Conservation (phyloP, 2,113 vertebrate genomes). For the Hymenochirus boettgeri region DNA sequence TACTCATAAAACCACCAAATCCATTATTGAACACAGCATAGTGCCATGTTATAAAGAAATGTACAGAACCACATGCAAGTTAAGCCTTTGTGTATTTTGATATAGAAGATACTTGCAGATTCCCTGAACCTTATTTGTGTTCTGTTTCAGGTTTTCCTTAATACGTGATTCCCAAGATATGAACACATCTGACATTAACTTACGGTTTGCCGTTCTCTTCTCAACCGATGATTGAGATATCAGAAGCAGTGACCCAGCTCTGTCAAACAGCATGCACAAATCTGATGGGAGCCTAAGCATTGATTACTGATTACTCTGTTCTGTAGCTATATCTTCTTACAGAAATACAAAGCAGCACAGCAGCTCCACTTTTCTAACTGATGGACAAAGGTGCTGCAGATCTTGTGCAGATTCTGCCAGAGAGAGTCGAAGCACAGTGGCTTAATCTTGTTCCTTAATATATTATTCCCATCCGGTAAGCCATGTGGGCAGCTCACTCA, state of each 20-base stretch:
- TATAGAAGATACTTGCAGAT: not conserved
- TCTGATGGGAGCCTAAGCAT: conserved; percentile 42
- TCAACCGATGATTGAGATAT: conserved; percentile 38
- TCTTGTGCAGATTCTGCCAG: not conserved
- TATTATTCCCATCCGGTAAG: conserved; percentile 31
- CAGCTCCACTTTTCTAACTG: conserved; percentile 20
- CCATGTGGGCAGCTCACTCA: conserved; percentile 26
- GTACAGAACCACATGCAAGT: conserved; percentile 1
- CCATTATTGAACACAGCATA: too few relatives aligned
- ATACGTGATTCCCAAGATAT: not conserved
- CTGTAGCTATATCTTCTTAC: conserved; percentile 13
- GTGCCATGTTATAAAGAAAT: too few relatives aligned
- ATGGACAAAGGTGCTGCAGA: conserved; percentile 23
- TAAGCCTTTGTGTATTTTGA: not conserved
- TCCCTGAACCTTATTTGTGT: not conserved
- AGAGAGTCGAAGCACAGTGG: conserved; percentile 16
- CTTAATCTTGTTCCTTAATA: conserved; percentile 39
- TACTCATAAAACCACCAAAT: too few relatives aligned
- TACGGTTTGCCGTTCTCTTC: conserved; percentile 44
- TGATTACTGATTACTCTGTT: conserved; percentile 24
- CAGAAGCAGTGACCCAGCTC: conserved; percentile 36
- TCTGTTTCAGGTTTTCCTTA: not conserved
- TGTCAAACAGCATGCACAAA: conserved; percentile 34
- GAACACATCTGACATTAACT: conserved; percentile 37
- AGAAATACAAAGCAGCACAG: not conserved